Conservation (phyloP, 2,113 vertebrate species). For the Brachypteracias leptosomus region DNA sequence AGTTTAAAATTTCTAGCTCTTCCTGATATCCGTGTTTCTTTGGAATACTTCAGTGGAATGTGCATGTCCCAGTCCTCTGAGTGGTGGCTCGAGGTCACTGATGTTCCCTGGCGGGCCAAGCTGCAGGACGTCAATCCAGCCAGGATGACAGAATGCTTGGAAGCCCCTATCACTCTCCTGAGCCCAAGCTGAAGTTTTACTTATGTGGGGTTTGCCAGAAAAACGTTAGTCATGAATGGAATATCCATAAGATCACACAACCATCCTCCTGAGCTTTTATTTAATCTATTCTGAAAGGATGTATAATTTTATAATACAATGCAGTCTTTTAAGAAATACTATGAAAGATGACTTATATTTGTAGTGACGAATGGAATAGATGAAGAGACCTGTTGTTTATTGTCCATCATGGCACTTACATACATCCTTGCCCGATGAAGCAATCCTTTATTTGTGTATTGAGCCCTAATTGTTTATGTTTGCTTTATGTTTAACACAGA, state of each 20-base stretch:
- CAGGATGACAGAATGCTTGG: slow-evolving; percentile 18
- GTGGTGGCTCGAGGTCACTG: background rate
- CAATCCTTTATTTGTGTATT: slow-evolving; percentile 11
- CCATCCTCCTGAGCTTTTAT: background rate
- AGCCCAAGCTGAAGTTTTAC: background rate
- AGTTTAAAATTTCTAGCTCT: background rate
- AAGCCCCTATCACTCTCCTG: background rate
- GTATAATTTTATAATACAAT: background rate
- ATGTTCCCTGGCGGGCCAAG: background rate
- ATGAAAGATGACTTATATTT: background rate
- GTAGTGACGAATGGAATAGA: slow-evolving; percentile 18
- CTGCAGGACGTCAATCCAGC: background rate
- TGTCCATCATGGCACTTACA: background rate
- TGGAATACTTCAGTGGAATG: background rate
- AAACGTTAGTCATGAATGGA: background rate
- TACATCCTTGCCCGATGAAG: background rate
- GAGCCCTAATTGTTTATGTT: background rate
- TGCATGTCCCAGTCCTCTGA: background rate
- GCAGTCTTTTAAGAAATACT: background rate
- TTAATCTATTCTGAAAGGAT: background rate
- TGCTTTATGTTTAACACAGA: background rate
- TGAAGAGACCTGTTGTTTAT: slow-evolving; percentile 41
- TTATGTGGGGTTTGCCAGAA: slow-evolving; percentile 16
- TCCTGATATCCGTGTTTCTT: background rate
- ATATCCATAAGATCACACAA: background rate